Conservation (phyloP, 2,797 vertebrate genomes). For the Philypnodon macrostomus region DNA sequence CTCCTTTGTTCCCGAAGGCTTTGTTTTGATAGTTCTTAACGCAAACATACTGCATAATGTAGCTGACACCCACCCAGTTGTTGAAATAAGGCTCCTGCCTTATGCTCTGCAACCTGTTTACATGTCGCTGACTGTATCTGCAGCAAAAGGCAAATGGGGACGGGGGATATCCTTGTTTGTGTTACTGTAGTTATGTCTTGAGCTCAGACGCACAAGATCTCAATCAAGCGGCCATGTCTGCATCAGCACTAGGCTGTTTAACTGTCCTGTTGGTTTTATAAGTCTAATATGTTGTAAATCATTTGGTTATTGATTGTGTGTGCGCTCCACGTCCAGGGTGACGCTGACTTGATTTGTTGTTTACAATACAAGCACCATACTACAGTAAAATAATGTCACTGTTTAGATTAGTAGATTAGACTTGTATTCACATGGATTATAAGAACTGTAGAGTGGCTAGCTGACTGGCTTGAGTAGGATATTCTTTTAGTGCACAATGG, state of each 20-base stretch:
- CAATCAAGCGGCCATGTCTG: conserved; percentile 18
- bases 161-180: conserved; percentile 52
- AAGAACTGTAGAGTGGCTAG: conserved; percentile 41
- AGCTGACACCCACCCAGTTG: conserved; percentile 61
- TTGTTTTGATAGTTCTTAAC: conserved; percentile 47
- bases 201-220: conserved; percentile 27
- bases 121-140: conserved; percentile 41
- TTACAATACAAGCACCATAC: conserved; percentile 41
- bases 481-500: conserved; percentile 26
- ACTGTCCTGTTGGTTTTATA: conserved; percentile 16
- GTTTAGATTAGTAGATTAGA: conserved; percentile 48
- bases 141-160: conserved; percentile 48
- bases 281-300: conserved; percentile 26
- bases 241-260: conserved; percentile 14
- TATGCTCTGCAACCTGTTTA: conserved; percentile 68
- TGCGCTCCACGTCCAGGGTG: conserved; percentile 25
- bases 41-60: conserved; percentile 51
- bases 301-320: conserved; percentile 26
- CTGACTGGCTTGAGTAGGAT: conserved; percentile 32
- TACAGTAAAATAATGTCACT: conserved; percentile 33
- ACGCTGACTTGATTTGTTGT: conserved; percentile 29
- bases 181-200: conserved; percentile 30
- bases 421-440: conserved; percentile 54
- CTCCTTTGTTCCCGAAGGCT: conserved; percentile 26
- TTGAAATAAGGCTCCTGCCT: conserved; percentile 49